phyloP scores from a whole-genome alignment of 2,888 invertebrate species.

The Brachyptera putata region DNA sequence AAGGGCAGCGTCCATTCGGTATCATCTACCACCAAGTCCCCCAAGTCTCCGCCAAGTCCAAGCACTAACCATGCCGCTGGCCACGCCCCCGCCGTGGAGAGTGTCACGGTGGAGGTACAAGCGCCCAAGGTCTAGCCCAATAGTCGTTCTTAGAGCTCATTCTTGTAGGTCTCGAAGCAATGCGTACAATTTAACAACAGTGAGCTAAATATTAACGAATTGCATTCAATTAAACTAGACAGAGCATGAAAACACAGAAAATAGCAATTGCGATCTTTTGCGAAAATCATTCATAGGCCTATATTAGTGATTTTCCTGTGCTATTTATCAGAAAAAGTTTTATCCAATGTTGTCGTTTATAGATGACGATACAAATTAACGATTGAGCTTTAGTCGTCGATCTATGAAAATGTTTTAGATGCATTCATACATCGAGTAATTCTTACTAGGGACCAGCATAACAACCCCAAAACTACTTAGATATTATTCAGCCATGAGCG shows the following conservation, averaged over 20 bases:
- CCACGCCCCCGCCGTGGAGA: conserved; percentile 51
- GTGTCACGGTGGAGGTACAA: conserved; percentile 72
- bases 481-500: no score
- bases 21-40: conserved; percentile 64
- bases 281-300: no score
- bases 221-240: no score
- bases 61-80: conserved; percentile 39
- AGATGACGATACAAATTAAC: no score
- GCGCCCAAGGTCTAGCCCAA: conserved; percentile 46
- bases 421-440: conserved; percentile 24
- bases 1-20: conserved; percentile 72
- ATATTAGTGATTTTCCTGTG: no score
- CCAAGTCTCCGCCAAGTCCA: conserved; percentile 51
- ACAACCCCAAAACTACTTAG: conserved; percentile 19
- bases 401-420: conserved; percentile 11
- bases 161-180: no score
- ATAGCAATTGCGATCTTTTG: no score
- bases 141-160: neutral
- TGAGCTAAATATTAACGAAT: no score
- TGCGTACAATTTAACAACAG: no score
- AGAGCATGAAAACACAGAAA: no score
- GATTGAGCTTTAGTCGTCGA: conserved; percentile 21
- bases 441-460: conserved; percentile 32
- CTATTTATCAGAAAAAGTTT: no score
- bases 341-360: no score